Evolutionary conservation across 2,113 vertebrate species (phyloP).

Genomic region (Motacilla alba): DNA sequence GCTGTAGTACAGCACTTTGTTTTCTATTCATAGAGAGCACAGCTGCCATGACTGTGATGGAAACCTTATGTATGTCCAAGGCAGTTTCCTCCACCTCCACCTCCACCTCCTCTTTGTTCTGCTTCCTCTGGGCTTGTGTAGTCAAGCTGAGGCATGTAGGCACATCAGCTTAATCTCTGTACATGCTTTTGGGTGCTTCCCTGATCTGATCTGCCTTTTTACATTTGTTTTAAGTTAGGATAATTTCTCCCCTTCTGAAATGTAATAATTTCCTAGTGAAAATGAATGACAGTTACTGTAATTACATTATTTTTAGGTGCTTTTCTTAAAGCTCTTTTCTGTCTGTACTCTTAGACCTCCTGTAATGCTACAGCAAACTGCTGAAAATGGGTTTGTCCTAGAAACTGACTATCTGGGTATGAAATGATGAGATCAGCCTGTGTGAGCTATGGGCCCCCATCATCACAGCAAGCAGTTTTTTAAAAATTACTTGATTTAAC

Average conservation of each 20-base stretch:
- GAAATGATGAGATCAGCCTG: not conserved
- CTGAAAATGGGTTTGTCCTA: not conserved
- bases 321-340: slow-evolving; percentile 4
- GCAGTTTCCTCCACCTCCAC: not conserved
- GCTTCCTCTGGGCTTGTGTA: not conserved
- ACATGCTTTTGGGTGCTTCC: not conserved
- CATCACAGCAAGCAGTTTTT: not conserved
- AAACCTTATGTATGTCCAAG: not conserved
- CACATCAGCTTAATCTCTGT: not conserved
- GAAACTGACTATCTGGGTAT: not conserved
- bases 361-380: not conserved
- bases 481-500: not conserved
- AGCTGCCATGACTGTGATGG: not conserved
- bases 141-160: not conserved
- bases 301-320: not conserved
- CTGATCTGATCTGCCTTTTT: slow-evolving; percentile 14
- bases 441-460: not conserved
- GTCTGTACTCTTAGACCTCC: not conserved
- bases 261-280: slow-evolving; percentile 5
- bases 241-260: not conserved
- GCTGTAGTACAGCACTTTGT: not conserved
- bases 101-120: not conserved
- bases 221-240: slow-evolving; percentile 10
- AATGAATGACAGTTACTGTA: slow-evolving; percentile 27
- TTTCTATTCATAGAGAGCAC: not conserved